A percentile compares a stretch with the other conserved stretches of the same genome.
Evolutionary conservation across 64 coral and sea anemone genomes (phyloP).

Genomic region (Cladopsammia gracilis): DNA sequence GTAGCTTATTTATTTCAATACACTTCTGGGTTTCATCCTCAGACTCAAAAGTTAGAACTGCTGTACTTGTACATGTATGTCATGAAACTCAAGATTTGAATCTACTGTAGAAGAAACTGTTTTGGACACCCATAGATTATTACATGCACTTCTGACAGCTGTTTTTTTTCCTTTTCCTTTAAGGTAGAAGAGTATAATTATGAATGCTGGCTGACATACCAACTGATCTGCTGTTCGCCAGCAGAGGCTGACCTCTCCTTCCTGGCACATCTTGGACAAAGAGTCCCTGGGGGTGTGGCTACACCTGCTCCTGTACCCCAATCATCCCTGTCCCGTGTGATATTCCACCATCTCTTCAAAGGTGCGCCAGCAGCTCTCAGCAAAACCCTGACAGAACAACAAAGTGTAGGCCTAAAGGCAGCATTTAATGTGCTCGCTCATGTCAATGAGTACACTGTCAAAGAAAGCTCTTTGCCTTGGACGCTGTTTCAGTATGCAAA

Average conservation of each 20-base stretch:
- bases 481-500: constrained; percentile 62
- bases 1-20: no score
- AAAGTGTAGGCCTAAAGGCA: neutral
- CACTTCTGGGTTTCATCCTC: no score
- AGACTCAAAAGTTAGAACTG: neutral
- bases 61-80: no score
- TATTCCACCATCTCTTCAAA: constrained; percentile 61
- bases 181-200: constrained; percentile 50
- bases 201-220: constrained; percentile 60
- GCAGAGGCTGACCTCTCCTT: constrained; percentile 3
- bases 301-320: neutral
- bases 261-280: constrained; percentile 20
- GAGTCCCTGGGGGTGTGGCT: neutral
- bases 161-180: neutral
- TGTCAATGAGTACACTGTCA: constrained; percentile 4
- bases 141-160: neutral
- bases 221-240: constrained; percentile 40
- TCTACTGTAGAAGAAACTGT: no score
- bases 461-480: neutral
- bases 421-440: neutral
- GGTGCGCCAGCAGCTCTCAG: neutral
- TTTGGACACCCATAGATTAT: neutral
- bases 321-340: constrained; percentile 25
- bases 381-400: neutral
- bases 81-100: no score